Evolutionary conservation across 2,113 vertebrate genomes (phyloP), one percentile per base, ranked within the genome.

Genomic region (Asarcornis scutulata): DNA sequence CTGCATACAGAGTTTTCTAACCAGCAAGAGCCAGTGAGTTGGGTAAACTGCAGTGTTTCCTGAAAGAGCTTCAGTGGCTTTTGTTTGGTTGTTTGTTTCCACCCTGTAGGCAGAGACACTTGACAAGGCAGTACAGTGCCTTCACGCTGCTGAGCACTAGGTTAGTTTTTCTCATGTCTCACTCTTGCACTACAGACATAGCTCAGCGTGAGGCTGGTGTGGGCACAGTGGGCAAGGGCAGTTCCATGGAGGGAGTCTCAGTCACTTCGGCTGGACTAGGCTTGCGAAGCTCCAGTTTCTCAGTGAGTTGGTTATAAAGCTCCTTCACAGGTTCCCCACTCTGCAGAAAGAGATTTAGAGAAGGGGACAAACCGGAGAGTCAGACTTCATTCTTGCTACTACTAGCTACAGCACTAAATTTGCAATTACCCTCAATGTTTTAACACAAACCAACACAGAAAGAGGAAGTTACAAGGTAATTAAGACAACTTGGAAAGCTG

Each of bases 271-370:
- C 98, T 0, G 99, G 99, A 82, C 99, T 99, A 17, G 98, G 98
- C 96, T 99, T 99, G 59, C 46, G 96, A 17, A 98, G 98, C 91
- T 99, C 99, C 80, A 99, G 97, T 67, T 99, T 99, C 93, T 99
- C 99, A 0, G 96, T 97, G 9, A 99, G 98, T 38, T 99, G 99
- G 32, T 87, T 98, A 94, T 99, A 97, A 6, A 99, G 98, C 66
- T 99, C 99, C 97, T 99, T 99, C 92, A 99, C 97, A 0, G 99
- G 98, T 32, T 99, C 99, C 8, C 99, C 98, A 14, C 98, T 98
- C 99, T 99, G 98, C 27, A 67, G 80, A 36, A 22, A 0, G 38
- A 89, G 32, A 84, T 53, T 8, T 4, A 79, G 44, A 59, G 71
- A 80, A 25, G 58, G n/a, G 34, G 32, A 53, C 31, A 53, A 83